phyloP scores from a whole-genome alignment of 2,113 vertebrate species.

The Carassius gibelio region DNA sequence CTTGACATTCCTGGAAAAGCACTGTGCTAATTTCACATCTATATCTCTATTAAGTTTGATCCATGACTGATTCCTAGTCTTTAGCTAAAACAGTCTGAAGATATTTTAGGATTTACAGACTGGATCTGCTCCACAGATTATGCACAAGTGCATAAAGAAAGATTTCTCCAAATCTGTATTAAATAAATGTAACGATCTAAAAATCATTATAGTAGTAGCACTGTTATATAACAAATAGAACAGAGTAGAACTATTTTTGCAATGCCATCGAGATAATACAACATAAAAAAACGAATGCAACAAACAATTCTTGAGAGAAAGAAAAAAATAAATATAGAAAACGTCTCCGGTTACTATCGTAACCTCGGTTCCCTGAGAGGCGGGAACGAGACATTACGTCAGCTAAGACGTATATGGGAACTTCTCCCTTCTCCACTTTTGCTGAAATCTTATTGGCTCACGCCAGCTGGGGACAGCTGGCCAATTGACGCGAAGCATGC shows the following conservation, averaged over 20 bases:
- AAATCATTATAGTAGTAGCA: background rate
- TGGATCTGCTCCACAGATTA: background rate
- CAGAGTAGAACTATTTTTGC: background rate
- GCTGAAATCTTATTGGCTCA: too few relatives aligned
- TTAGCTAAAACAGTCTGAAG: background rate
- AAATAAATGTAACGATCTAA: background rate
- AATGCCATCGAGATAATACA: background rate
- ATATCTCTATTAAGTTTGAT: background rate
- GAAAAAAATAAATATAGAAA: background rate
- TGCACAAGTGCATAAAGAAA: background rate
- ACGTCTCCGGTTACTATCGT: too few relatives aligned
- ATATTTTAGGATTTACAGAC: background rate
- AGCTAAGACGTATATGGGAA: too few relatives aligned
- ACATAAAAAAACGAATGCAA: background rate
- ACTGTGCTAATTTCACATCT: conserved; percentile 1
- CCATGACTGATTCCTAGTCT: background rate
- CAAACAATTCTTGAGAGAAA: background rate
- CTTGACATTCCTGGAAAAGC: conserved; percentile 32
- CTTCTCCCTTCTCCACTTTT: too few relatives aligned
- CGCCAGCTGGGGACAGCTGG: too few relatives aligned
- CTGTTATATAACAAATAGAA: too few relatives aligned
- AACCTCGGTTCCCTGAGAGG: too few relatives aligned
- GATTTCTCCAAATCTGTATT: background rate
- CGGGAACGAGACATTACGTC: too few relatives aligned
- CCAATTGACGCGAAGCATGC: too few relatives aligned